phyloP scores from a whole-genome alignment of 1,140 invertebrate species.

The Drosophila parabipectinata region DNA sequence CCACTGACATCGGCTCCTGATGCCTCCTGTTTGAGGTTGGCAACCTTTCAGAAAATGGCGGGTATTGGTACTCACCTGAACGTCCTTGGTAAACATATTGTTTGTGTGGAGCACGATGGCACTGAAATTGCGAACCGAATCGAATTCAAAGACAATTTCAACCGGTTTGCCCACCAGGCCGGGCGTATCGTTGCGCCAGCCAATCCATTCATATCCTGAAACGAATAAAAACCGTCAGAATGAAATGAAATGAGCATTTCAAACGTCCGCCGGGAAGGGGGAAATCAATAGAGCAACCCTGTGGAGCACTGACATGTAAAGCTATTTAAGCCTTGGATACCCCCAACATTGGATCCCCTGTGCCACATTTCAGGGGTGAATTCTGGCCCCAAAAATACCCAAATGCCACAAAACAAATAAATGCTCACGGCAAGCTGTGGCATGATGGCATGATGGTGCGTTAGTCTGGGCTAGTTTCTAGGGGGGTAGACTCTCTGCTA shows the following conservation, averaged over 20 bases:
- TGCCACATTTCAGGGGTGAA: constrained; percentile 52
- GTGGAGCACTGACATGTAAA: constrained; percentile 71
- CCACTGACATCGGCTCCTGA: background rate
- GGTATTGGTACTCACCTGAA: constrained; percentile 86
- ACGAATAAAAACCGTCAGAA: constrained; percentile 47
- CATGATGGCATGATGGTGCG: background rate
- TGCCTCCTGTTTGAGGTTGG: background rate
- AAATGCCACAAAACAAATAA: constrained; percentile 67
- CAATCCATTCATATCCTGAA: constrained; percentile 93
- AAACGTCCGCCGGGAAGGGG: constrained; percentile 7
- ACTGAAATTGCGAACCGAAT: constrained; percentile 90
- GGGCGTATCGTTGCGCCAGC: constrained; percentile 91
- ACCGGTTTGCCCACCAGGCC: constrained; percentile 86
- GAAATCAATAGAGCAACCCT: constrained; percentile 69
- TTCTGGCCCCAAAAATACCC: constrained; percentile 25
- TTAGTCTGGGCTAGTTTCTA: constrained; percentile 3
- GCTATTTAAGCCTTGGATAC: constrained; percentile 62
- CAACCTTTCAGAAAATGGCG: background rate
- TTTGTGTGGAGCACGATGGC: constrained; percentile 90
- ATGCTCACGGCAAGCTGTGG: constrained; percentile 40
- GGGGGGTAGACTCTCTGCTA: constrained; percentile 28
- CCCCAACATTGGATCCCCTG: constrained; percentile 22
- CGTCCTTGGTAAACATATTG: constrained; percentile 88
- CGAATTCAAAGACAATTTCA: constrained; percentile 93
- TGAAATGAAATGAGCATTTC: constrained; percentile 49